phyloP scores from a whole-genome alignment of 2,888 invertebrate species.

The Meghimatium bilineatum region DNA sequence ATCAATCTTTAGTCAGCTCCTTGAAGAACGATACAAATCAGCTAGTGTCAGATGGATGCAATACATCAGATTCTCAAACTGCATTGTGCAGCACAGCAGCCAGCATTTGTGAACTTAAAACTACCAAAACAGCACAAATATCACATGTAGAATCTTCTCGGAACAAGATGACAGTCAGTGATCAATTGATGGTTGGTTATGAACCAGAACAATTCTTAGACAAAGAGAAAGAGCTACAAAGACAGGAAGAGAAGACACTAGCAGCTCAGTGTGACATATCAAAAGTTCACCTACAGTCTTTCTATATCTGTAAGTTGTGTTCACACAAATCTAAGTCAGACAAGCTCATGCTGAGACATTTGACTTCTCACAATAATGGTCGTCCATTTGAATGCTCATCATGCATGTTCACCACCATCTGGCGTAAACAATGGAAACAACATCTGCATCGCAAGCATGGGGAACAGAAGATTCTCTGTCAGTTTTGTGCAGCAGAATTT shows the following conservation, averaged over 20 bases:
- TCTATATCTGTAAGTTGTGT: slow-evolving; percentile 43
- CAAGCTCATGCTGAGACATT: slow-evolving; percentile 44
- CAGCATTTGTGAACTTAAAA: background rate
- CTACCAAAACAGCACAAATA: background rate
- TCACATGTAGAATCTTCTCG: background rate
- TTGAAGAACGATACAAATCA: background rate
- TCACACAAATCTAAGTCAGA: slow-evolving; percentile 42
- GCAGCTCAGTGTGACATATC: slow-evolving; percentile 17
- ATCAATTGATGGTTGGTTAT: background rate
- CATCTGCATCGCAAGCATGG: slow-evolving; percentile 36
- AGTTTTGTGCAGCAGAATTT: slow-evolving; percentile 38
- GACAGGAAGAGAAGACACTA: slow-evolving; percentile 11
- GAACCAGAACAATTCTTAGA: slow-evolving; percentile 7
- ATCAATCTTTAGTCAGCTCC: background rate
- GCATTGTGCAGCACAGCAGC: background rate
- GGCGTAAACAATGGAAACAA: slow-evolving; percentile 44
- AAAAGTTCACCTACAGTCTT: slow-evolving; percentile 16
- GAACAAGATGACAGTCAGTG: background rate
- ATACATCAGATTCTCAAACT: background rate
- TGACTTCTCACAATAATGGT: slow-evolving; percentile 42
- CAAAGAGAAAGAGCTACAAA: background rate
- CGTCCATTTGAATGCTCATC: slow-evolving; percentile 32
- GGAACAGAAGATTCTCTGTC: slow-evolving; percentile 33
- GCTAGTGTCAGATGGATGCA: background rate
- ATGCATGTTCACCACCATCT: slow-evolving; percentile 37